phyloP scores from a whole-genome alignment of 1,140 invertebrate genomes.

The Vanessa tameamea region DNA sequence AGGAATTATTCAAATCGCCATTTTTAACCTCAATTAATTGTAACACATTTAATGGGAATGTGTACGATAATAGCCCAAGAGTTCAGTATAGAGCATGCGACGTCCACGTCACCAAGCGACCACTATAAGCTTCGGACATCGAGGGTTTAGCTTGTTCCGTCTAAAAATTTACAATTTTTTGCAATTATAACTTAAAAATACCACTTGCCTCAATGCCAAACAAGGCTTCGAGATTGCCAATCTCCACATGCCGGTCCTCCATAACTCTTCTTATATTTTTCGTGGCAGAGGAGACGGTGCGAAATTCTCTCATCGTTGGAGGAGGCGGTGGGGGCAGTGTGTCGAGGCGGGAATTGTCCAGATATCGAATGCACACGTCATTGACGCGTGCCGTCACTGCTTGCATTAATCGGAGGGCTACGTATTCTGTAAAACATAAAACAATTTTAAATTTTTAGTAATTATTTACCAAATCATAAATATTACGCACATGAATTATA shows the following conservation, averaged over 20 bases:
- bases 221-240: slow-evolving; percentile 86
- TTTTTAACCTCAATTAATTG: too few relatives aligned
- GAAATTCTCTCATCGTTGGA: slow-evolving; percentile 75
- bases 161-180: too few relatives aligned
- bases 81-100: too few relatives aligned
- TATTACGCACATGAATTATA: too few relatives aligned
- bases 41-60: too few relatives aligned
- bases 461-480: too few relatives aligned
- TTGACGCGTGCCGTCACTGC: slow-evolving; percentile 86
- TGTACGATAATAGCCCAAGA: too few relatives aligned
- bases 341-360: slow-evolving; percentile 83
- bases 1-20: too few relatives aligned
- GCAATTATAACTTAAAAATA: too few relatives aligned
- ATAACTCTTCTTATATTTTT: slow-evolving; percentile 91
- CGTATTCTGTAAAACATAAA: slow-evolving; percentile 82
- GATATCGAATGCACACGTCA: slow-evolving; percentile 84
- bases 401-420: slow-evolving; percentile 87
- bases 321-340: slow-evolving; percentile 80
- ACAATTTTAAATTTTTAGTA: not conserved
- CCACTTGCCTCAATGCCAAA: slow-evolving; percentile 83
- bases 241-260: slow-evolving; percentile 92
- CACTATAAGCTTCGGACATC: too few relatives aligned
- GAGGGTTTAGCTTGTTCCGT: too few relatives aligned
- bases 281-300: slow-evolving; percentile 84
- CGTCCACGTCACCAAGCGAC: too few relatives aligned